A percentile compares a stretch with the other conserved stretches of the same genome.
Evolutionary conservation across 2,113 vertebrate species (phyloP).

Genomic region (Rhineura floridana): DNA sequence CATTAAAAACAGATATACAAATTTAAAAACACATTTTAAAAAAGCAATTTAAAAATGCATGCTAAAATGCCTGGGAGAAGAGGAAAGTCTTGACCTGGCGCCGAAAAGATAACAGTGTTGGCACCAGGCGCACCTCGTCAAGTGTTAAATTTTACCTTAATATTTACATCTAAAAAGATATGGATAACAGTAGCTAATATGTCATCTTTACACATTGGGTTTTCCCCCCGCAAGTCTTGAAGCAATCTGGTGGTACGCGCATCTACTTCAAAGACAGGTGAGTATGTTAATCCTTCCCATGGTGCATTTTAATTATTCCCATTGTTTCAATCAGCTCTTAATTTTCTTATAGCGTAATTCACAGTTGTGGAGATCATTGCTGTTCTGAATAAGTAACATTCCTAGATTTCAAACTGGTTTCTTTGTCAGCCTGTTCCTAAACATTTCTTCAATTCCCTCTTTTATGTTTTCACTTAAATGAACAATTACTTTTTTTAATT

Average conservation of each 20-base stretch:
- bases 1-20: no score
- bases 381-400: neutral
- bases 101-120: no score
- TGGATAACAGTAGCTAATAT: neutral
- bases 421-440: neutral
- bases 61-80: no score
- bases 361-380: neutral
- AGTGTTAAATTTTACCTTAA: no score
- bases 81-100: no score
- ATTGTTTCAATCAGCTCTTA: neutral
- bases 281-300: neutral
- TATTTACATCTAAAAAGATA: neutral
- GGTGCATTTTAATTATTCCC: neutral
- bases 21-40: no score
- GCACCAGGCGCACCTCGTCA: no score
- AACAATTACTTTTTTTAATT: neutral
- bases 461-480: neutral
- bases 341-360: neutral
- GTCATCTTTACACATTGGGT: neutral
- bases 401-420: neutral
- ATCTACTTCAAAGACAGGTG: neutral
- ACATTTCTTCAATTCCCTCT: neutral
- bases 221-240: neutral
- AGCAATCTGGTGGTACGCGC: neutral
- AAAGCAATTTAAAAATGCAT: no score